Conservation (phyloP, 2,888 invertebrate genomes). For the Amphipoea oculea region DNA sequence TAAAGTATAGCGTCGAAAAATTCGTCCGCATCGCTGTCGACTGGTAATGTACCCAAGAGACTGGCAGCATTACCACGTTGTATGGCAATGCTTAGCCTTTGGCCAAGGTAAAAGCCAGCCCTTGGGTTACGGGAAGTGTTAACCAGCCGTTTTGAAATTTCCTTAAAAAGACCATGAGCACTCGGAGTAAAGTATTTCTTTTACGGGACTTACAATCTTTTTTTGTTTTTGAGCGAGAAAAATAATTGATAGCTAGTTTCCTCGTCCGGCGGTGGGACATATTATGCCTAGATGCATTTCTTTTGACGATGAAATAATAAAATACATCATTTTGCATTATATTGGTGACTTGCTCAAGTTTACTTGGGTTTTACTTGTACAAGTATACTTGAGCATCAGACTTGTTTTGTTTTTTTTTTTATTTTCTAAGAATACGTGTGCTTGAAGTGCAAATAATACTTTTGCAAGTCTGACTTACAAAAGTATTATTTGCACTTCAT, state of each 20-base stretch:
- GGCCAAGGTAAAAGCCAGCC: no score
- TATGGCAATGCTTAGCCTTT: no score
- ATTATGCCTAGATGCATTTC: neutral
- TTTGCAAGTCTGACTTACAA: neutral
- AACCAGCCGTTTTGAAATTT: no score
- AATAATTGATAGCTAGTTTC: neutral
- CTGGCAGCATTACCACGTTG: no score
- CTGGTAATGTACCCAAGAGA: no score
- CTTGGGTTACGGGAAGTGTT: no score
- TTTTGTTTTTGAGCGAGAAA: neutral
- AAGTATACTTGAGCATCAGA: neutral
- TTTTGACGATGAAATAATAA: neutral
- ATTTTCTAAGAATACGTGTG: conserved; percentile 4
- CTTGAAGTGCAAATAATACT: neutral
- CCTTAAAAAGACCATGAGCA: no score
- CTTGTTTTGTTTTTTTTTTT: neutral
- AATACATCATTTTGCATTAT: neutral
- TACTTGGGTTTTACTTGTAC: neutral
- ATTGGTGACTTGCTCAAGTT: neutral
- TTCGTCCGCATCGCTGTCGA: no score
- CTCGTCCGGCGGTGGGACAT: neutral
- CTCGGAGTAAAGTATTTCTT: neutral
- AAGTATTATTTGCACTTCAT: neutral
- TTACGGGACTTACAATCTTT: neutral
- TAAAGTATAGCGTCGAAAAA: no score